Base-by-base conservation (phyloP, 2,888 invertebrate species). In the Mamestra brassicae region DNA sequence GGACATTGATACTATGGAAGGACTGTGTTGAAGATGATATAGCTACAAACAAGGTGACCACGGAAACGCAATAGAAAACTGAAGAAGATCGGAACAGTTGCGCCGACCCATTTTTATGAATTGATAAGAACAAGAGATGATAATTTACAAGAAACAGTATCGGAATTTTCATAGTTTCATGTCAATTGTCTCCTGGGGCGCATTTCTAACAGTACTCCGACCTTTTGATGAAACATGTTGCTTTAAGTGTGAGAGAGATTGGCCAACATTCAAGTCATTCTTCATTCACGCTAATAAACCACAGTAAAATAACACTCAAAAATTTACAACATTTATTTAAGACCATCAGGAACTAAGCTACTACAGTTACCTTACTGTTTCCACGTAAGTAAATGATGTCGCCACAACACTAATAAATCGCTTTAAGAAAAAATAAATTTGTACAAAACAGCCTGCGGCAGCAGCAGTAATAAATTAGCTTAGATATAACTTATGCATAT, bases 321-420 rank as follows among this genome's bases (percentile, higher is more conserved):
- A 38, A 26, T 61, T n/a, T 61, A 42, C n/a, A 5, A 61, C n/a
- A 42, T 62, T 62, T 62, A 62, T 62, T 62, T 38, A 60, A 38
- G 4, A 58, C 10, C 17, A 38, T 10, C 60, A 38, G 10, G 38
- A 60, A 10, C 36, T 42, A 42, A 17, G 17, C 38, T 17, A n/a
- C 38, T 47, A 42, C 42, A 47, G 47, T 47, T 47, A 3, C 47
- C 47, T 47, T 47, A 17, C 17, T 52, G 13, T 11, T 1, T 45
- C 26, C 13, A 62, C 2, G 62, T 26, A 62, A 13, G 0, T 57
- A 36, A 57, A 15, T 57, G 13, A 36, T 13, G 6, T 26, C 26
- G 7, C 26, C 7, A 45, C 13, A 26, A 26, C 7, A 42, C 61
- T 26, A 45, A 42, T 42, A 13, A 13, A 45, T 11, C 45, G 11